Percentiles rank a stretch among this genome's conserved stretches.
Evolutionary conservation across 2,797 vertebrate species (phyloP).

Genomic region (Chelon labrosus): DNA sequence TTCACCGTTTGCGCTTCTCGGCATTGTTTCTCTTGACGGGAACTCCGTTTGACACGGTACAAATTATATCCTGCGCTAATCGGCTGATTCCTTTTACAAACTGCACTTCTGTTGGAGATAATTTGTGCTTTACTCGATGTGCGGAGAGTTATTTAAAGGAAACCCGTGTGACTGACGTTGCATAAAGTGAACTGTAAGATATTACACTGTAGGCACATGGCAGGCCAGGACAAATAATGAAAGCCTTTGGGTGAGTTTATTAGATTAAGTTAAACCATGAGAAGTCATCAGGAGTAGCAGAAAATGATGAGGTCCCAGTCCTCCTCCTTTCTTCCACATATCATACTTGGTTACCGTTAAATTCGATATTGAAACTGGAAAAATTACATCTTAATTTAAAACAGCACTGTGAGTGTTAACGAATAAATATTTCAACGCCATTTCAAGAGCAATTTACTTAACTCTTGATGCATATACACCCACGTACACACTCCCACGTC

Average conservation of each 20-base stretch:
- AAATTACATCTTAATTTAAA: conserved; percentile 2
- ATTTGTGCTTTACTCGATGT: not conserved
- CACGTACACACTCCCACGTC: conserved; percentile 29
- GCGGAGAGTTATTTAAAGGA: not conserved
- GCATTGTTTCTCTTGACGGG: not conserved
- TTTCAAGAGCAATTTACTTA: conserved; percentile 40
- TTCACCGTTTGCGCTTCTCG: not conserved
- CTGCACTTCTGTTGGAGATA: not conserved
- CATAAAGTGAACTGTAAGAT: not conserved
- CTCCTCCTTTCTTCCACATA: not conserved
- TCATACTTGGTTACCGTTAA: not conserved
- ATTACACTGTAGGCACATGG: not conserved
- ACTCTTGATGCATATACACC: conserved; percentile 13
- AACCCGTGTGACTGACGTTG: not conserved
- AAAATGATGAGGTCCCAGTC: not conserved
- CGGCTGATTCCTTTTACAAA: not conserved
- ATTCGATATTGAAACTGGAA: not conserved
- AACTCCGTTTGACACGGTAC: not conserved
- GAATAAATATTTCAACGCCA: conserved; percentile 32
- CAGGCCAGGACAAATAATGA: not conserved
- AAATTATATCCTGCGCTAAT: not conserved
- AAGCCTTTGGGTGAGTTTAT: conserved; percentile 14
- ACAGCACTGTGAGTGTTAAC: conserved; percentile 4
- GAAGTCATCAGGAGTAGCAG: not conserved
- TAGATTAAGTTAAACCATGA: conserved; percentile 25